Evolutionary conservation across 2,888 invertebrate genomes (phyloP).

Genomic region (Tanypteryx hageni): DNA sequence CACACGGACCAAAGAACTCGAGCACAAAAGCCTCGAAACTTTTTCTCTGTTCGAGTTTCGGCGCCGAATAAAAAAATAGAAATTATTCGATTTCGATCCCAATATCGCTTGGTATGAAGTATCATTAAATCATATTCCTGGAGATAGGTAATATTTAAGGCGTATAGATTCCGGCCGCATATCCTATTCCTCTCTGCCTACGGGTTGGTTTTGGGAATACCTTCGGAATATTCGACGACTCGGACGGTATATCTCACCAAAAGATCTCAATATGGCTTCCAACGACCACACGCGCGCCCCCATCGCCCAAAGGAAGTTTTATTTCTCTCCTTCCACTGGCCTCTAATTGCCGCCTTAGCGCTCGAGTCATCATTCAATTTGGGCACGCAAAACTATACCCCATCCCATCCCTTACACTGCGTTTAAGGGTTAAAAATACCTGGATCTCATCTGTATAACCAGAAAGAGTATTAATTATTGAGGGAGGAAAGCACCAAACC

Average conservation of each 20-base stretch:
- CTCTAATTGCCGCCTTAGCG: constrained; percentile 50
- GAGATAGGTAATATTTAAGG: constrained; percentile 46
- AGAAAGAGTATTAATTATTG: too few species aligned
- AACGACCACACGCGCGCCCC: constrained; percentile 61
- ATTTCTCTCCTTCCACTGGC: constrained; percentile 29
- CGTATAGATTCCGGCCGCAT: neutral
- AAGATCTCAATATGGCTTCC: constrained; percentile 30
- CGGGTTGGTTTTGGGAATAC: constrained; percentile 9
- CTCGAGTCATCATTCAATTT: constrained; percentile 57
- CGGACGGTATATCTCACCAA: constrained; percentile 26
- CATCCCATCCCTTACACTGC: neutral
- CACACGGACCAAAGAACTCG: neutral
- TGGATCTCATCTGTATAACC: neutral
- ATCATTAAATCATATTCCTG: constrained; percentile 29
- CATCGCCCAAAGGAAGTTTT: constrained; percentile 43
- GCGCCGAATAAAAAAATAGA: neutral
- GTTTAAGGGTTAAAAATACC: neutral
- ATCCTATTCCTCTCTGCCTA: constrained; percentile 37
- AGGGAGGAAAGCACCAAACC: too few species aligned
- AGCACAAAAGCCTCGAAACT: neutral
- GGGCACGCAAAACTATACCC: neutral
- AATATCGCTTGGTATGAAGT: neutral
- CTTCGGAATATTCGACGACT: constrained; percentile 12
- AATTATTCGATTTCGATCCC: neutral
- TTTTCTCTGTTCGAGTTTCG: neutral